Conservation (phyloP, 2,113 vertebrate genomes). For the Cromileptes altivelis region DNA sequence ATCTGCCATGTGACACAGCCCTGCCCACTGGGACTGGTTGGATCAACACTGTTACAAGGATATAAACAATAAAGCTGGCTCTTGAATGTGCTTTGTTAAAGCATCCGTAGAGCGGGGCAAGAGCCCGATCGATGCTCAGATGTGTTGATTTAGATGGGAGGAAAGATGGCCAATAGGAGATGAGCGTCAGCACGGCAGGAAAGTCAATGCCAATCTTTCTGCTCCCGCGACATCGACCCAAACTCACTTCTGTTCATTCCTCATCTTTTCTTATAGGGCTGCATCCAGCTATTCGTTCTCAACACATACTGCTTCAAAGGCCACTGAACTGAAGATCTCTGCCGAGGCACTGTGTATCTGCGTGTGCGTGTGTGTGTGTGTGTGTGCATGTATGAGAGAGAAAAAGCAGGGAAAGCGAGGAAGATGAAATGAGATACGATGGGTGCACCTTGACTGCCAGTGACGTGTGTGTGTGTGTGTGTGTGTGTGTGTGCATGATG, state of each 20-base stretch:
- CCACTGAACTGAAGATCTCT: slow-evolving; percentile 19
- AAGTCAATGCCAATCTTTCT: slow-evolving; percentile 74
- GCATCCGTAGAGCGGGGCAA: slow-evolving; percentile 32
- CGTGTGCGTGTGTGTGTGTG: slow-evolving; percentile 12
- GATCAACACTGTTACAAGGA: slow-evolving; percentile 44
- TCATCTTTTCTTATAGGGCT: slow-evolving; percentile 26
- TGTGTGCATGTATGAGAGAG: neutral
- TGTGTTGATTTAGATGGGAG: slow-evolving; percentile 65
- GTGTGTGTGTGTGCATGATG: neutral
- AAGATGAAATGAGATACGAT: slow-evolving; percentile 24
- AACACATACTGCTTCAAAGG: slow-evolving; percentile 33
- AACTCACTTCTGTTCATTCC: slow-evolving; percentile 44
- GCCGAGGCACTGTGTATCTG: neutral
- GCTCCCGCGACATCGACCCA: slow-evolving; percentile 59
- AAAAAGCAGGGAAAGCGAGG: neutral
- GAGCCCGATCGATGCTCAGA: slow-evolving; percentile 61
- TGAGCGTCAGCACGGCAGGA: slow-evolving; percentile 45
- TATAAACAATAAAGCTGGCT: slow-evolving; percentile 34
- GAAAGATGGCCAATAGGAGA: slow-evolving; percentile 57
- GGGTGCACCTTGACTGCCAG: slow-evolving; percentile 20
- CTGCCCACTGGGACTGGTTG: slow-evolving; percentile 33
- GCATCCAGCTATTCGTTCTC: slow-evolving; percentile 32
- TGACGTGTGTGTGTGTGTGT: neutral
- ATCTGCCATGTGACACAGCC: neutral
- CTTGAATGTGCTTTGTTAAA: slow-evolving; percentile 67